Base-by-base conservation (phyloP, 2,888 invertebrate species). In the Lypha dubia region DNA sequence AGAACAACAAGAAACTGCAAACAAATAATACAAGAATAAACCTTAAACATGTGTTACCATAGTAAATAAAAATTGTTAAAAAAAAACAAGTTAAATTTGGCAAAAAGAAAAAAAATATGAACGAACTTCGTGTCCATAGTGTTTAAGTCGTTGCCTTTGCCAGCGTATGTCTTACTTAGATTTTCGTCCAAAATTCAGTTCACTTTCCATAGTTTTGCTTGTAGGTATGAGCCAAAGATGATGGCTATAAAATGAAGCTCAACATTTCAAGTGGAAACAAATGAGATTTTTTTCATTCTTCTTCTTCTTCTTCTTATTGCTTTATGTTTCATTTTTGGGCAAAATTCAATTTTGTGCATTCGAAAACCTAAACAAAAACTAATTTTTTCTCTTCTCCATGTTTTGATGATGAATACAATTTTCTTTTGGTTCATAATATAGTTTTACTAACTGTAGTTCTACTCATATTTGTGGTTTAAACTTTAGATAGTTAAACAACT, bases 21-120 rank as follows among this genome's bases (percentile, higher is more conserved):
- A 35, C 6, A 62, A 41, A 49, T 13, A 44, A 53, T 5, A 28
- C n/a, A 28, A 56, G 44, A 24, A 76, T 49, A 13, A 63, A 49
- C 58, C 49, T 51, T 51, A 13, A 82, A 65, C 82, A 82, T 76
- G 76, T 82, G 82, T 76, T 82, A 49, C 76, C 71, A 65, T 76
- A 38, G 70, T 20, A 56, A 60, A 70, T 44, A 67, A 38, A n/a
- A 46, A 67, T 15, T 24, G 11, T 28, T 32, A 60, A 49, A n/a
- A 38, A 35, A 51, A 67, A 51, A 41, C 13, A 5, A 28, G 49
- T n/a, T n/a, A 8, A 13, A 28, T 32, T 32, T 7, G 32, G 8
- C 9, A n/a, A 63, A 38, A 53, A 51, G 49, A n/a, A n/a, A n/a
- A n/a, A n/a, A n/a, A 46, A 76, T 11, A 62, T 63, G 51, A n/a